Percentiles rank a stretch among this genome's conserved stretches.
phyloP scores from a whole-genome alignment of 1,140 invertebrate genomes.

The Macrobrachium rosenbergii region DNA sequence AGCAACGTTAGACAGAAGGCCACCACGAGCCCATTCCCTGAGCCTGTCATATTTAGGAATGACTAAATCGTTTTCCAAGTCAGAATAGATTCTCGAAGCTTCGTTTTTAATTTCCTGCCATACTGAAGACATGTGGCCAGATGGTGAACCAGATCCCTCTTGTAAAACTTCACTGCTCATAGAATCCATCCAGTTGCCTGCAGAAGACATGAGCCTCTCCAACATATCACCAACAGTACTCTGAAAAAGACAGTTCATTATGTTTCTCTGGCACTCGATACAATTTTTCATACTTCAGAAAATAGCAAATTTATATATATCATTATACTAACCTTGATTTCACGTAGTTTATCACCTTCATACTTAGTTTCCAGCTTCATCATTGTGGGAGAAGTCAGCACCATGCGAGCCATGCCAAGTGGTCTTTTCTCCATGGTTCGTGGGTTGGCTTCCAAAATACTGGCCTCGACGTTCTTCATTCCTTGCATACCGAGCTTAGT shows the following conservation, averaged over 20 bases:
- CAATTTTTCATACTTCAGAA: too few species aligned
- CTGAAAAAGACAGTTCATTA: too few species aligned
- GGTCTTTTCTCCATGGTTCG: background rate
- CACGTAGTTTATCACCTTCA: background rate
- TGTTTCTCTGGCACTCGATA: too few species aligned
- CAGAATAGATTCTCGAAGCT: background rate
- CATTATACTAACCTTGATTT: constrained; percentile 5
- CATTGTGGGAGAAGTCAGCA: constrained; percentile 6
- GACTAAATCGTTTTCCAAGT: constrained; percentile 6
- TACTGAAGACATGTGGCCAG: background rate
- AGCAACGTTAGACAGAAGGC: background rate
- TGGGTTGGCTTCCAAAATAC: background rate
- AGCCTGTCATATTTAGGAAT: background rate
- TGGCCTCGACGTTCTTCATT: constrained; percentile 13
- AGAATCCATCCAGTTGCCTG: background rate
- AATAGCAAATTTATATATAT: too few species aligned
- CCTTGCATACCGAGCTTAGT: background rate
- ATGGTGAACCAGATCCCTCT: constrained; percentile 8
- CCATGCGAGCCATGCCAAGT: background rate
- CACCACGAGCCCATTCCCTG: background rate
- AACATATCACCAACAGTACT: too few species aligned
- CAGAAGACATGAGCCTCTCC: too few species aligned
- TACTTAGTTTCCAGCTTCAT: constrained; percentile 21
- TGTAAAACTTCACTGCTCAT: background rate
- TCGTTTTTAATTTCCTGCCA: constrained; percentile 7